These are phyloP conservation scores for Peribatodes rhomboidaria DNA, from an alignment of 2,888 invertebrate species.

Conservation along the genomic window DNA sequence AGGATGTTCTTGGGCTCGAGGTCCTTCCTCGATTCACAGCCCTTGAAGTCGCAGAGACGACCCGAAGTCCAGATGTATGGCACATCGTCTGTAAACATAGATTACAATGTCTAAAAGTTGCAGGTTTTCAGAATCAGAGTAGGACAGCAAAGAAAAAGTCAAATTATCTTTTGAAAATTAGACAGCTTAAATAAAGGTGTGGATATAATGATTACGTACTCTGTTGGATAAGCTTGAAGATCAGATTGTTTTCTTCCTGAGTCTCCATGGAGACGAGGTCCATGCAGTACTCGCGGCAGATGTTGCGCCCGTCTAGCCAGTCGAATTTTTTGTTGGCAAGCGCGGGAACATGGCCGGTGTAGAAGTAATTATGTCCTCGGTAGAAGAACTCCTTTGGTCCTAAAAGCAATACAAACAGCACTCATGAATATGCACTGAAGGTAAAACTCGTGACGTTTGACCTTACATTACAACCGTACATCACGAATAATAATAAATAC, in stretches of 20 bases:
- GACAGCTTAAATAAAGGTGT: not conserved
- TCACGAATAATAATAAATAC: conserved; percentile 50
- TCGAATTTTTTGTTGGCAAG: conserved; percentile 93
- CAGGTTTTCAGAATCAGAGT: too few species aligned
- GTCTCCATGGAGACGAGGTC: conserved; percentile 96
- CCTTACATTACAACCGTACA: conserved; percentile 54
- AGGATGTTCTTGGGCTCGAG: conserved; percentile 94
- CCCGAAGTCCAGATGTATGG: conserved; percentile 98
- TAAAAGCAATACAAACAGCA: conserved; percentile 59
- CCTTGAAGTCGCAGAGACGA: conserved; percentile 96
- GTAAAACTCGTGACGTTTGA: conserved; percentile 46
- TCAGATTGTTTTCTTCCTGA: conserved; percentile 95
- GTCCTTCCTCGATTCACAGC: conserved; percentile 94
- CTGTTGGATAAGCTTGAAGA: conserved; percentile 95
- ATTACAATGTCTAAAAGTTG: not conserved
- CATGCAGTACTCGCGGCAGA: conserved; percentile 97
- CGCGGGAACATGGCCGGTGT: conserved; percentile 92
- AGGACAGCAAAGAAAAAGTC: not conserved
- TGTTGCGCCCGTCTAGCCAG: conserved; percentile 96
- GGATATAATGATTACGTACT: conserved; percentile 79
- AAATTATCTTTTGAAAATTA: not conserved
- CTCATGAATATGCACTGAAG: conserved; percentile 40
- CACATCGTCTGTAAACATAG: conserved; percentile 89
- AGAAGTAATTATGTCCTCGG: conserved; percentile 95
- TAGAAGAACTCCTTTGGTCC: conserved; percentile 97